Evolutionary conservation across 2,113 vertebrate genomes (phyloP), one percentile per base, ranked within the genome.

Genomic region (Odontophorus gujanensis): DNA sequence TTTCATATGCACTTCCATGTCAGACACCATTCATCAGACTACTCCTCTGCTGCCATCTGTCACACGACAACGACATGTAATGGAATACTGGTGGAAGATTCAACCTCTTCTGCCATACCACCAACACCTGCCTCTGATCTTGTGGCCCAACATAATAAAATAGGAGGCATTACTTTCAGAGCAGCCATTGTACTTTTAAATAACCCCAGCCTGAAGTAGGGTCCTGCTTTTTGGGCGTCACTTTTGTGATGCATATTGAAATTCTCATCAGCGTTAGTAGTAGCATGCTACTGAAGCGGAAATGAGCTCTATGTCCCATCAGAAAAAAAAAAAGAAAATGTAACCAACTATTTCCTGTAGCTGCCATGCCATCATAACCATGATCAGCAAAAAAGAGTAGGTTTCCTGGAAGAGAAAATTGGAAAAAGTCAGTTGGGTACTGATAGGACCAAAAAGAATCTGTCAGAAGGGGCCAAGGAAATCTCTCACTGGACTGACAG

Each of bases 311-410:
- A 69, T 21, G 32, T 14, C 55, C 22, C 5, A 3, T 17, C 40
- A 40, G 12, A 40, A 40, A 40, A 40, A 40, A 40, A 40, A 40
- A 40, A 40, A 87, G 63, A 69, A 86, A 85, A 93, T 6, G 25
- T 25, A 43, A 84, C 30, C 3, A 3, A 15, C 62, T 0, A 0
- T 67, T 53, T 73, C 36, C 59, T 63, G 19, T 28, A 81, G 53
- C 43, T 61, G 30, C 7, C 6, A 51, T 34, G 57, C 59, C 43
- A 90, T 87, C 51, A 5, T 53, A 72, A 34, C n/a, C 76, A 51
- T 28, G 73, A 77, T 18, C 50, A 66, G 18, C 43, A 66, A 42
- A 58, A 79, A 92, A 76, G 11, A 40, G 24, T 16, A 89, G 42
- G 30, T 34, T 77, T 88, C 20, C 68, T 78, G 38, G 63, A 86